Conservation (phyloP, 2,888 invertebrate species). For the Bruchidius siliquastri region DNA sequence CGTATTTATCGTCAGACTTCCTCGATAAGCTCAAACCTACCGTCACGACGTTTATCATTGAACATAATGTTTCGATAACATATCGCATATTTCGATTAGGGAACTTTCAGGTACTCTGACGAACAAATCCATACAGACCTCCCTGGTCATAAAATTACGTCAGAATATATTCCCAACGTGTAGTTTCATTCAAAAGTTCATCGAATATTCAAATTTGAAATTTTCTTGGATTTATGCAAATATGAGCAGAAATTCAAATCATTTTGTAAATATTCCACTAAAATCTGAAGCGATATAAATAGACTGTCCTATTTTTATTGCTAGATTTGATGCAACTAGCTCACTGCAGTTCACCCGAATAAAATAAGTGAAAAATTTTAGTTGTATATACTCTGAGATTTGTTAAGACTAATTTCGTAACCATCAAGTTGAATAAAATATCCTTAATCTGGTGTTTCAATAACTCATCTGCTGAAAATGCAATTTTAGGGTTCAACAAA, state of each 20-base stretch:
- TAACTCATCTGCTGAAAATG: no score
- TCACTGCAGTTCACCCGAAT: not conserved
- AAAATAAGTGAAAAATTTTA: not conserved
- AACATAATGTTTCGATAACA: no score
- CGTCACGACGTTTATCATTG: no score
- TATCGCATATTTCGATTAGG: no score
- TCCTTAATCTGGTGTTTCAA: no score
- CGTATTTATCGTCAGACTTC: no score
- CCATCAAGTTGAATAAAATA: no score
- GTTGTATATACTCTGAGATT: not conserved
- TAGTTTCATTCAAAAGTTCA: not conserved
- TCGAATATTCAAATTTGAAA: not conserved
- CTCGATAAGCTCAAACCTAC: no score
- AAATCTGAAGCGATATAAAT: not conserved
- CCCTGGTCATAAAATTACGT: not conserved
- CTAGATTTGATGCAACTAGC: not conserved
- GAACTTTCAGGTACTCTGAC: no score
- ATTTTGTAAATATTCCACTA: not conserved
- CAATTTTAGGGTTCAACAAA: no score
- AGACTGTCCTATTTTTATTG: not conserved
- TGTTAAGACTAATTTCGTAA: no score
- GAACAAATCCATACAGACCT: no score
- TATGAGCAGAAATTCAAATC: not conserved
- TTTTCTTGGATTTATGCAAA: not conserved
- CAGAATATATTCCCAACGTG: not conserved